Percentiles rank a stretch among this genome's conserved stretches.
Conservation (phyloP, 2,888 invertebrate species). For the Athrips mouffetella region DNA sequence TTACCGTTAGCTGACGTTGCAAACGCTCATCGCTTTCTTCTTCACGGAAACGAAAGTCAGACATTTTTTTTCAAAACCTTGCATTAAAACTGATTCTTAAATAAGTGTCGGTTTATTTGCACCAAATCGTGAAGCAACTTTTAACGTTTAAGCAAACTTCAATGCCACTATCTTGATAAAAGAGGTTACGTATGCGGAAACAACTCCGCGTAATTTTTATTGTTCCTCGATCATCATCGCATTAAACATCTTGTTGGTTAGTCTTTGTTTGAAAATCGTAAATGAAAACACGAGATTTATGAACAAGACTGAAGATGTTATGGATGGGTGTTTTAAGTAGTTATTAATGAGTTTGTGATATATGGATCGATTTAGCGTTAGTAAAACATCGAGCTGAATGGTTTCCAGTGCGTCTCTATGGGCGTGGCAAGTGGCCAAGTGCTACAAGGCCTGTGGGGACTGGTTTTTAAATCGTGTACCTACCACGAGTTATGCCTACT, state of each 20-base stretch:
- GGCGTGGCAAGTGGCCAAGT: conserved; percentile 70
- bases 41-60: conserved; percentile 33
- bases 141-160: conserved; percentile 42
- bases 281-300: conserved; percentile 22
- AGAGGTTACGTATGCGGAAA: conserved; percentile 68
- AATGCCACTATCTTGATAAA: conserved; percentile 67
- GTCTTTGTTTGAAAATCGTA: conserved; percentile 43
- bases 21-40: conserved; percentile 39
- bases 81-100: conserved; percentile 6
- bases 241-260: conserved; percentile 48
- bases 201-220: conserved; percentile 52
- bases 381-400: conserved; percentile 30
- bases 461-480: conserved; percentile 62
- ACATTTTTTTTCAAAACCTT: conserved; percentile 6
- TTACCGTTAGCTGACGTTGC: conserved; percentile 65
- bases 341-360: conserved; percentile 26
- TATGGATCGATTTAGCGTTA: conserved; percentile 29
- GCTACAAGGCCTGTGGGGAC: conserved; percentile 61
- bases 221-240: conserved; percentile 54
- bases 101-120: conserved; percentile 12
- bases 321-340: background rate
- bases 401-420: conserved; percentile 48
- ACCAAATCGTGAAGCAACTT: conserved; percentile 49
- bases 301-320: conserved; percentile 6
- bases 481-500: conserved; percentile 53